These are phyloP conservation scores for Silurus asotus DNA, from an alignment of 2,113 vertebrate genomes.

Conservation along the genomic window DNA sequence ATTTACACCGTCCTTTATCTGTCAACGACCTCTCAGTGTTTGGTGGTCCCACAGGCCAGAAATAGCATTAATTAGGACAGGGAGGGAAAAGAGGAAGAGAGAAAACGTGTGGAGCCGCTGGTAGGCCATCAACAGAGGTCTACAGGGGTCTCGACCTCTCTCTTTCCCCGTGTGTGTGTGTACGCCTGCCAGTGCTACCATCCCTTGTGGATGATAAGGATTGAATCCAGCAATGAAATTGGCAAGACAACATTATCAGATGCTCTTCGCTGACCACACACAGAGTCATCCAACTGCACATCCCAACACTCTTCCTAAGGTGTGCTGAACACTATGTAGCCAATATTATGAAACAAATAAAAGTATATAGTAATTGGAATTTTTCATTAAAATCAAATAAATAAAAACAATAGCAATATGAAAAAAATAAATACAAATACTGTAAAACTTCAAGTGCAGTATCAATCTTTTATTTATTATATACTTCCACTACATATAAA, in stretches of 20 bases:
- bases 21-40: slow-evolving; percentile 72
- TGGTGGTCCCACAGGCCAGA: slow-evolving; percentile 60
- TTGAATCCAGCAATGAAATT: slow-evolving; percentile 61
- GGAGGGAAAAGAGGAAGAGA: slow-evolving; percentile 72
- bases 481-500: too few species aligned
- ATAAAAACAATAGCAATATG: too few species aligned
- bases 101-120: slow-evolving; percentile 73
- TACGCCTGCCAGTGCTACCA: slow-evolving; percentile 41
- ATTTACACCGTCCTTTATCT: slow-evolving; percentile 70
- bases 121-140: slow-evolving; percentile 56
- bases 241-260: slow-evolving; percentile 52
- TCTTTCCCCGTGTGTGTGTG: slow-evolving; percentile 56
- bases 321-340: neutral
- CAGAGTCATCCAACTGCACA: slow-evolving; percentile 25
- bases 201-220: slow-evolving; percentile 40
- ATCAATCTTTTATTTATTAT: too few species aligned
- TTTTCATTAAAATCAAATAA: too few species aligned
- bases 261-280: slow-evolving; percentile 61
- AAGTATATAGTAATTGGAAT: too few species aligned
- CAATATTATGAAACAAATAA: too few species aligned
- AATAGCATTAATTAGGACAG: slow-evolving; percentile 76
- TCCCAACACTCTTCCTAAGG: neutral
- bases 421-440: too few species aligned
- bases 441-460: too few species aligned
- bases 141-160: slow-evolving; percentile 46